phyloP scores from a whole-genome alignment of 1,140 invertebrate species.

The Maniola jurtina region DNA sequence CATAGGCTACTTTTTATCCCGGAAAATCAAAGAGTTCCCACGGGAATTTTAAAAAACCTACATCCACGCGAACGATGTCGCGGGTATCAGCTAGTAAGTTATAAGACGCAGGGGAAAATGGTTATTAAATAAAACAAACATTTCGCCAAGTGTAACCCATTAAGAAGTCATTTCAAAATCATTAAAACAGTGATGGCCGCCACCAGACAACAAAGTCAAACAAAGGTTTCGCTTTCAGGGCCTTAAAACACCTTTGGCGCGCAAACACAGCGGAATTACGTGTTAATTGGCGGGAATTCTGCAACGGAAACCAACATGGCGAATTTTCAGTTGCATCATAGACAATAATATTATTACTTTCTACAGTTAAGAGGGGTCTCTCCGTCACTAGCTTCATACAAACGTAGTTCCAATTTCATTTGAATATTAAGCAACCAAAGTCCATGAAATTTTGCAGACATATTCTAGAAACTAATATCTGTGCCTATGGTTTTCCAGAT shows the following conservation, averaged over 20 bases:
- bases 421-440: too few relatives aligned
- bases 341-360: constrained; percentile 50
- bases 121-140: constrained; percentile 20
- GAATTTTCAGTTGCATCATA: constrained; percentile 45
- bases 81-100: too few relatives aligned
- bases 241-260: constrained; percentile 55
- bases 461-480: too few relatives aligned
- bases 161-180: constrained; percentile 42
- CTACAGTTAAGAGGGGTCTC: constrained; percentile 15
- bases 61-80: too few relatives aligned
- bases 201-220: constrained; percentile 49
- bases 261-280: constrained; percentile 43
- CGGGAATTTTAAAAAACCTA: too few relatives aligned
- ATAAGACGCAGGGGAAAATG: neutral
- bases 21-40: too few relatives aligned
- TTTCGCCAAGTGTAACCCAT: constrained; percentile 20
- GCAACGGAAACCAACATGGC: constrained; percentile 43
- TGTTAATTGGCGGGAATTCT: constrained; percentile 67
- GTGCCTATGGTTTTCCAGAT: too few relatives aligned
- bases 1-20: too few relatives aligned
- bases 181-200: constrained; percentile 51
- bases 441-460: too few relatives aligned
- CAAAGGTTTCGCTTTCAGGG: constrained; percentile 47
- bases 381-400: too few relatives aligned
- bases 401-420: too few relatives aligned